A percentile compares a stretch with the other conserved stretches of the same genome.
These are phyloP conservation scores for Tragelaphus strepsiceros DNA, from an alignment of 2,113 vertebrate genomes.

Conservation along the genomic window DNA sequence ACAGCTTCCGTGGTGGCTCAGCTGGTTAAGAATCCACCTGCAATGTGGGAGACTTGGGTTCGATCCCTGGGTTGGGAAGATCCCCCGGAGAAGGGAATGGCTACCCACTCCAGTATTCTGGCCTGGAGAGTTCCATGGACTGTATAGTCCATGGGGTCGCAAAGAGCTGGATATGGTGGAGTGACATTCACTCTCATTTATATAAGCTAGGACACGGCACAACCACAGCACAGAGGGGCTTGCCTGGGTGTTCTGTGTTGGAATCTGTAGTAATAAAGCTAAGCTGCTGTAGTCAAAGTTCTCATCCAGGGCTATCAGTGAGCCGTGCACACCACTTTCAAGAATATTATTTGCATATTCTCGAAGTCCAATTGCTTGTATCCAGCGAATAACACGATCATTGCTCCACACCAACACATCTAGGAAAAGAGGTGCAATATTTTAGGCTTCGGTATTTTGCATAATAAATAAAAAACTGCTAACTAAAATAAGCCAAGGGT, in stretches of 20 bases:
- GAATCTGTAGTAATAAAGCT: constrained; percentile 97
- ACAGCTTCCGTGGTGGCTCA: background rate
- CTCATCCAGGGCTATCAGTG: constrained; percentile 95
- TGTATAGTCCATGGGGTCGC: background rate
- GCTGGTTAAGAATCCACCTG: background rate
- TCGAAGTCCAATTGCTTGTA: constrained; percentile 96
- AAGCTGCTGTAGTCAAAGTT: constrained; percentile 99
- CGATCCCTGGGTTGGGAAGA: background rate
- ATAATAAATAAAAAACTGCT: background rate
- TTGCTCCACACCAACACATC: constrained; percentile 98
- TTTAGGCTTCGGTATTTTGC: background rate
- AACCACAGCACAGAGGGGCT: constrained; percentile 22
- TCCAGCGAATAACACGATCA: constrained; percentile 96
- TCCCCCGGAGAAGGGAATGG: background rate
- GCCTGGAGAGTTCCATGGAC: background rate
- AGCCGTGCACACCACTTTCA: constrained; percentile 97
- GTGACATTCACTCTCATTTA: background rate
- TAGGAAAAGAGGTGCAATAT: constrained; percentile 69
- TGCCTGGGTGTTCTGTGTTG: constrained; percentile 96
- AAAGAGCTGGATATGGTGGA: background rate
- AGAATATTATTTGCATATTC: constrained; percentile 97
- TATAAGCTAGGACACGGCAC: background rate
- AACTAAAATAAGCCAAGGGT: background rate
- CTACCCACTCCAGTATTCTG: background rate
- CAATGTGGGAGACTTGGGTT: background rate